phyloP scores from a whole-genome alignment of 2,797 vertebrate species.

The Adrianichthys oophorus region DNA sequence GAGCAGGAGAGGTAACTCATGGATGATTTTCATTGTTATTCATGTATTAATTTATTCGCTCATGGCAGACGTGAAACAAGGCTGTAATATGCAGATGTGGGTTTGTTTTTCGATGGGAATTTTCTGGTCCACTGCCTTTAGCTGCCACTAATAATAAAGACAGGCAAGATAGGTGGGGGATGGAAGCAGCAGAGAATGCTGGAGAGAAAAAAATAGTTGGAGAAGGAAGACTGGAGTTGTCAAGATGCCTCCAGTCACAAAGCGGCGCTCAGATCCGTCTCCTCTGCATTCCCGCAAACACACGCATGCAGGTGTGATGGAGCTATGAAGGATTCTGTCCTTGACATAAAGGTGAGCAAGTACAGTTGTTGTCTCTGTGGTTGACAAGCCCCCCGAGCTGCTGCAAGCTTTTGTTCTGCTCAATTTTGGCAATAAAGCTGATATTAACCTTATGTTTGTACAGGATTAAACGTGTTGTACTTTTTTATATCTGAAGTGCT shows the following conservation, averaged over 20 bases:
- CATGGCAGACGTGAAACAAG: constrained; percentile 69
- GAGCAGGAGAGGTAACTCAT: constrained; percentile 55
- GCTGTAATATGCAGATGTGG: constrained; percentile 81
- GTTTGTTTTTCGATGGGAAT: constrained; percentile 79
- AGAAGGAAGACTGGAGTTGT: constrained; percentile 49
- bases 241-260: constrained; percentile 60
- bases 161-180: constrained; percentile 52
- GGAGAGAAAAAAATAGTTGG: constrained; percentile 21
- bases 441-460: constrained; percentile 14
- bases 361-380: constrained; percentile 48
- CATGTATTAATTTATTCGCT: constrained; percentile 83
- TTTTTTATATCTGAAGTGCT: too few relatives aligned
- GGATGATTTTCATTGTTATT: constrained; percentile 80
- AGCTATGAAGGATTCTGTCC: constrained; percentile 61
- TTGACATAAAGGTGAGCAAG: constrained; percentile 71
- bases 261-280: constrained; percentile 31
- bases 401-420: constrained; percentile 28
- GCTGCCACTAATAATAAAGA: constrained; percentile 80
- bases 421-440: constrained; percentile 5
- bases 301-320: constrained; percentile 50
- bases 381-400: constrained; percentile 47
- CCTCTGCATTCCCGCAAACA: constrained; percentile 11
- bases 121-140: constrained; percentile 76
- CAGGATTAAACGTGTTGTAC: background rate
- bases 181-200: constrained; percentile 9